These are phyloP conservation scores for Digitonthophagus gazella DNA, from an alignment of 2,888 invertebrate species.

Conservation along the genomic window DNA sequence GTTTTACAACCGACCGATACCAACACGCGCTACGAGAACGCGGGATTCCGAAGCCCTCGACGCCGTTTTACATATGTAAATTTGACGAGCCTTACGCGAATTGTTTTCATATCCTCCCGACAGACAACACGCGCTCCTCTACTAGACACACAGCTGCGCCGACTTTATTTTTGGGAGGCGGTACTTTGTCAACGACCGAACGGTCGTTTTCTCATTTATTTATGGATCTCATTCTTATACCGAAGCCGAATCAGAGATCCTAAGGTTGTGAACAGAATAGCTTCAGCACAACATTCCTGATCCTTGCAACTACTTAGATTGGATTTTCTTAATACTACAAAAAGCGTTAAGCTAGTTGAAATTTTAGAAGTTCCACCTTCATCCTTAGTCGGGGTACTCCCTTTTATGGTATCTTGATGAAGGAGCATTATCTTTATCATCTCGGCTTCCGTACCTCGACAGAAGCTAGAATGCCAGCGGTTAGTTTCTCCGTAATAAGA, in stretches of 20 bases:
- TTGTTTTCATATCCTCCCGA: slow-evolving; percentile 44
- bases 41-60: slow-evolving; percentile 30
- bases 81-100: slow-evolving; percentile 39
- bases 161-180: slow-evolving; percentile 45
- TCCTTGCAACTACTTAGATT: no score
- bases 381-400: neutral
- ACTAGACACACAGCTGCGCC: slow-evolving; percentile 41
- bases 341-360: neutral
- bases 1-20: slow-evolving; percentile 28
- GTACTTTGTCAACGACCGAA: slow-evolving; percentile 47
- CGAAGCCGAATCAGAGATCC: neutral
- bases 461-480: neutral
- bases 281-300: no score
- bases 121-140: slow-evolving; percentile 41
- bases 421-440: neutral
- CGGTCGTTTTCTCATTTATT: slow-evolving; percentile 9
- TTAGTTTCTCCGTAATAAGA: neutral
- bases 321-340: no score
- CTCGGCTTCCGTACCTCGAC: neutral
- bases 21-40: neutral
- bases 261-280: no score
- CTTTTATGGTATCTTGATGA: neutral
- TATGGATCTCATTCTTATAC: neutral
- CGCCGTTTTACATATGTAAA: slow-evolving; percentile 41
- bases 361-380: neutral